Conservation (phyloP, 37 sponge, comb jelly and placozoan species). For the Axinella damicornis region DNA sequence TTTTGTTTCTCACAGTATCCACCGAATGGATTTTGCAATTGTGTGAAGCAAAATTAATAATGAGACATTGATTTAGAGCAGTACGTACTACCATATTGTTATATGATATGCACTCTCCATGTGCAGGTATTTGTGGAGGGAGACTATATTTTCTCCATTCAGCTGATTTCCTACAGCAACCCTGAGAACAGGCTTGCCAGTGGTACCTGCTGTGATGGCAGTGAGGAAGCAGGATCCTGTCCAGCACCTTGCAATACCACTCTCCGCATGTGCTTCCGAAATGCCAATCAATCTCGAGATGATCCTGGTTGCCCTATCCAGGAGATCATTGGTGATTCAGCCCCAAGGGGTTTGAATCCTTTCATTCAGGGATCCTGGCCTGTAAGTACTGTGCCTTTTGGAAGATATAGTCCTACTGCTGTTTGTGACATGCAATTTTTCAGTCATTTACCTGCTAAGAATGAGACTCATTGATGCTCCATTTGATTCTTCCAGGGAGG, state of each 20-base stretch:
- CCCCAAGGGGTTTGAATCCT: not conserved
- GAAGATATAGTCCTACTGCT: too few species aligned
- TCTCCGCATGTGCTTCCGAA: constrained; percentile 8
- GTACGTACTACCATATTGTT: too few species aligned
- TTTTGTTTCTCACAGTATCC: too few species aligned
- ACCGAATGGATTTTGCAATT: too few species aligned
- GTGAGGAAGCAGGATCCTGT: not conserved
- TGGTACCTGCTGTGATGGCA: constrained; percentile 7
- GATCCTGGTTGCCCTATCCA: constrained; percentile 3
- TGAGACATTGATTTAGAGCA: too few species aligned
- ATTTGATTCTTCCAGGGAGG: not conserved
- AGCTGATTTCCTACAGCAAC: constrained; percentile 1
- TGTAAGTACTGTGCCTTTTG: constrained; percentile 16
- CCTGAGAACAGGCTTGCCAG: constrained; percentile 2
- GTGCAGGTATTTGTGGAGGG: not conserved
- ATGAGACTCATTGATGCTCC: not conserved
- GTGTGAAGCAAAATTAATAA: too few species aligned
- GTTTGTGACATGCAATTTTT: too few species aligned
- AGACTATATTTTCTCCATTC: constrained; percentile 14
- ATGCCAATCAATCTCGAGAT: not conserved
- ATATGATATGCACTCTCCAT: too few species aligned
- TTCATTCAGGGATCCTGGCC: constrained; percentile 28
- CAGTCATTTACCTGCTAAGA: too few species aligned
- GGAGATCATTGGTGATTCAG: not conserved
- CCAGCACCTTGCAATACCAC: constrained; percentile 10